phyloP scores from a whole-genome alignment of 2,888 invertebrate genomes.

The Oxystoma pomonae region DNA sequence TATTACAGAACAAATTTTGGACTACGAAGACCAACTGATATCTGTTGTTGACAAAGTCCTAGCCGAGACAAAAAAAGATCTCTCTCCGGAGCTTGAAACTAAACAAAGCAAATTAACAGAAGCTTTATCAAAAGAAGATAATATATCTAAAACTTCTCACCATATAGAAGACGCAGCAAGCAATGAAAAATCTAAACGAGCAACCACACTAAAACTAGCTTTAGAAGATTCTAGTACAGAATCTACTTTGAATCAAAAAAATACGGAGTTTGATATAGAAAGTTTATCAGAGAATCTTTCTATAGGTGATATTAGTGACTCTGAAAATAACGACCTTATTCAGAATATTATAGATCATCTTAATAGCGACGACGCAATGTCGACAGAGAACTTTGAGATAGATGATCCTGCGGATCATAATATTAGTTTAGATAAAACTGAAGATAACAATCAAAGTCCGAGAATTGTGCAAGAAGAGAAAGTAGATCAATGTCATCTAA shows the following conservation, averaged over 20 bases:
- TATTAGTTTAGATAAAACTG: not conserved
- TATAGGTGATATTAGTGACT: not conserved
- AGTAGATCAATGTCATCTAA: too few relatives aligned
- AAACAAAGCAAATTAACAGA: not conserved
- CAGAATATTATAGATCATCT: not conserved
- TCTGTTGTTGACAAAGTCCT: slow-evolving; percentile 6
- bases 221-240: not conserved
- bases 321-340: not conserved
- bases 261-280: too few relatives aligned
- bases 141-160: not conserved
- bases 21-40: slow-evolving; percentile 4
- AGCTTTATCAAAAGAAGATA: not conserved
- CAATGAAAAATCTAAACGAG: not conserved
- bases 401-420: not conserved
- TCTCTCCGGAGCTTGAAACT: not conserved
- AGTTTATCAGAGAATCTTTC: not conserved
- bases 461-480: too few relatives aligned
- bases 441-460: not conserved
- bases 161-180: not conserved
- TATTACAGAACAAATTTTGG: slow-evolving; percentile 7
- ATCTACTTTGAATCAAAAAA: not conserved
- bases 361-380: not conserved
- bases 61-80: not conserved
- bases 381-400: not conserved
- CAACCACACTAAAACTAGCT: not conserved